phyloP scores from a whole-genome alignment of 2,797 vertebrate genomes.

The Channa striata region DNA sequence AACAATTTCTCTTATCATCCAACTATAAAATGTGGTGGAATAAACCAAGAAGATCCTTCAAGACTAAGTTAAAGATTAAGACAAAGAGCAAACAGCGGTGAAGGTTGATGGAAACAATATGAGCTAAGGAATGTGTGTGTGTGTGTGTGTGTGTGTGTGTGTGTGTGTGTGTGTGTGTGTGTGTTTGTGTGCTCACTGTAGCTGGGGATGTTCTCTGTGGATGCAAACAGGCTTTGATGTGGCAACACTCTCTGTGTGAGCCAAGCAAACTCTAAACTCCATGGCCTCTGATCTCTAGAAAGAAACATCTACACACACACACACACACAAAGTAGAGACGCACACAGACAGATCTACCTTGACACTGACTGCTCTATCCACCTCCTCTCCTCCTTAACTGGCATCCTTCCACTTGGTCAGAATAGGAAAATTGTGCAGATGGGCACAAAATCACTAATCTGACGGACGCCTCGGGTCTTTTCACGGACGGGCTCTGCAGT shows the following conservation, averaged over 20 bases:
- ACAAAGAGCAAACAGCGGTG: constrained; percentile 14
- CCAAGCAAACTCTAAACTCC: constrained; percentile 39
- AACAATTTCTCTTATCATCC: not conserved
- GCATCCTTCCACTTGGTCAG: constrained; percentile 58
- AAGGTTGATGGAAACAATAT: constrained; percentile 4
- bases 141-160: not conserved
- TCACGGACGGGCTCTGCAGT: constrained; percentile 59
- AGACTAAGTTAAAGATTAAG: not conserved
- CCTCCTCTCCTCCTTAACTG: constrained; percentile 50
- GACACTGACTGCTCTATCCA: constrained; percentile 36
- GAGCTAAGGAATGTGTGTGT: constrained; percentile 8
- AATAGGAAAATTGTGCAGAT: constrained; percentile 67
- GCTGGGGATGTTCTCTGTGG: constrained; percentile 8
- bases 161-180: constrained; percentile 7
- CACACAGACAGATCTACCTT: constrained; percentile 19
- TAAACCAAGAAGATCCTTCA: not conserved
- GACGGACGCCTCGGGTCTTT: constrained; percentile 65
- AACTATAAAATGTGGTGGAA: not conserved
- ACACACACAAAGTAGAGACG: not conserved
- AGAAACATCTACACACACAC: constrained; percentile 34
- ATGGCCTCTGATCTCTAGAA: constrained; percentile 52
- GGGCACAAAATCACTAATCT: constrained; percentile 66
- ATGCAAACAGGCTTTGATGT: constrained; percentile 71
- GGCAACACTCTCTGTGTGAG: constrained; percentile 44
- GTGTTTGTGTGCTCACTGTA: constrained; percentile 11